Percentiles rank a stretch among this genome's conserved stretches.
Evolutionary conservation across 2,797 vertebrate species (phyloP).

Genomic region (Urophycis tenuis): DNA sequence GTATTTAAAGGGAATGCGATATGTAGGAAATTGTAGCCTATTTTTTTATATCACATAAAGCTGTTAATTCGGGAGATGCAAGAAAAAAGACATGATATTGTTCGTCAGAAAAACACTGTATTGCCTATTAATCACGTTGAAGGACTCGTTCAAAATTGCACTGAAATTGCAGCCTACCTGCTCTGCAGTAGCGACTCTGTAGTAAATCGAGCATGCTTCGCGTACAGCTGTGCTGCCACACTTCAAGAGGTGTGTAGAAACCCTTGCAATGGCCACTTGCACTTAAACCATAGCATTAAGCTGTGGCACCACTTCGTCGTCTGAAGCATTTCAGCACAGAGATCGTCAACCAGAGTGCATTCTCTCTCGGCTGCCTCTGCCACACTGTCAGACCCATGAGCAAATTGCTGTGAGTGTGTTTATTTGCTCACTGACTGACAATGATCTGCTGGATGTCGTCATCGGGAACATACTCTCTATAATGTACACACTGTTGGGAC

Average conservation of each 20-base stretch:
- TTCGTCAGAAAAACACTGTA: not conserved
- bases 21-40: not conserved
- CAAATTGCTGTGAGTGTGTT: not conserved
- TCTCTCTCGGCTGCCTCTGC: not conserved
- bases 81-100: not conserved
- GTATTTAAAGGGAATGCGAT: not conserved
- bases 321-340: not conserved
- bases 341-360: not conserved
- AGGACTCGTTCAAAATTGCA: not conserved
- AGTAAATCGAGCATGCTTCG: conserved; percentile 29
- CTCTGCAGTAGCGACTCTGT: not conserved
- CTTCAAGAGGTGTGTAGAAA: conserved; percentile 5
- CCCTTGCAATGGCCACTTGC: not conserved
- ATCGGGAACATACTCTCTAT: conserved; percentile 30
- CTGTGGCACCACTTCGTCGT: not conserved
- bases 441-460: conserved; percentile 39
- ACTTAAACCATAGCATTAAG: not conserved
- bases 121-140: not conserved
- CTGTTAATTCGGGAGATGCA: not conserved
- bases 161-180: not conserved
- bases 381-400: not conserved
- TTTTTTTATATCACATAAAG: not conserved
- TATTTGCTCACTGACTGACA: conserved; percentile 24
- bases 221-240: conserved; percentile 22
- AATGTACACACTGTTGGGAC: conserved; percentile 31